Evolutionary conservation across 1,140 invertebrate genomes (phyloP), one percentile per base, ranked within the genome.

Genomic region (Eupristina koningsbergeri): DNA sequence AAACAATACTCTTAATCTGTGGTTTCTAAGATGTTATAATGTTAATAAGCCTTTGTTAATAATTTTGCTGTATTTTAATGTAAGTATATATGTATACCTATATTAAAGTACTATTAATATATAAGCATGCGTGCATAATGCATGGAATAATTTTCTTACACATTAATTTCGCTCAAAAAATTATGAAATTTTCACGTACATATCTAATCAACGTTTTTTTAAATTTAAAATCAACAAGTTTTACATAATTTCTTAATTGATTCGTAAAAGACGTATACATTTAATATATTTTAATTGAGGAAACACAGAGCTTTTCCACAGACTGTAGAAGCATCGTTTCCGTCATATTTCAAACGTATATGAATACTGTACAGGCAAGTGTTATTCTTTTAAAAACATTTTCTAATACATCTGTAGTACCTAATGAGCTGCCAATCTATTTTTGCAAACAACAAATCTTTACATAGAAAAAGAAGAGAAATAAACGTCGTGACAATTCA

Each of bases 171-270:
- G 63, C 22, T 47, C 22, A 8, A 45, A 67, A 67, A 79, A 7
- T 36, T 9, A 58, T 63, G 61, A 58, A 58, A 26, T 41, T 50
- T 77, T 19, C 45, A 29, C 29, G 53, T 75, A 63, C 26, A 31
- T 63, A 11, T 1, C 75, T 69, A 53, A 50, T 82, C 75, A 67
- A 31, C 36, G 29, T 81, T 39, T 53, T 53, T 78, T 39, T 19
- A 78, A 36, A 53, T 71, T 41, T 69, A 83, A 75, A 78, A 83
- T 71, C 75, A 83, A 58, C 75, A 83, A 78, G n/a, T 6, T 39
- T 76, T 39, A 36, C 45, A 67, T 76, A 82, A 61, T 76, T 64
- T 53, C 19, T 75, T n/a, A 63, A 75, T 63, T n/a, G 47, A 75
- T n/a, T 64, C 53, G 63, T 69, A 74, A 77, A 83, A 77, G 73